Evolutionary conservation across 92 coral and sea anemone species (phyloP), one percentile per base, ranked within the genome.

Genomic region (Porites cylindrica): DNA sequence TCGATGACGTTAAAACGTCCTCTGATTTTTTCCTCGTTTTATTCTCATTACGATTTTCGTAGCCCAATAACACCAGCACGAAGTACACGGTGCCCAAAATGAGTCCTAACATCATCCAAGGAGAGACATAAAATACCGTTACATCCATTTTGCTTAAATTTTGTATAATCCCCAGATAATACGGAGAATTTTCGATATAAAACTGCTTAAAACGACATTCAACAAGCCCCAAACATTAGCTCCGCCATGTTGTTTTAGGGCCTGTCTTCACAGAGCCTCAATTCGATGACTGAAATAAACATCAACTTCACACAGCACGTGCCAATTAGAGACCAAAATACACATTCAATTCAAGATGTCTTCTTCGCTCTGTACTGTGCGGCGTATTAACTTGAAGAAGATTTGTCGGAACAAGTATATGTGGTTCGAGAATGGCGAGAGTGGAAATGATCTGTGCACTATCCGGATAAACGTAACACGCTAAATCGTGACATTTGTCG

Each of bases 81-180:
- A 92, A 85, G 75, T 89, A 92, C 51, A 78, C 60, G 3, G 83
- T 68, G 50, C 91, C 63, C 72, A 92, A 85, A 75, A 89, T 66
- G 73, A 92, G 74, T 12, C 95, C 95, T 12, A 68, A 23, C 24
- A 89, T 43, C 80, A 81, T 85, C 95, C 95, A 92, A 16, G 82
- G 84, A 14, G 91, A 71, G 23, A 88, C 19, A 38, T 83, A 83
- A 78, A 54, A 75, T 92, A 92, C 89, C 43, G 58, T 80, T 70
- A 47, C 65, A 72, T 58, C 56, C 58, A 71, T 19, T 3, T 12
- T 26, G 26, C 43, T 69, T 56, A 18, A 62, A 26, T 51, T 14
- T 61, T 23, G 63, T 1, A 16, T 38, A 83, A 74, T 60, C 76
- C 70, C 51, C 23, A 26, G 16, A 50, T 50, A 59, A 14, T 19